A percentile compares a stretch with the other conserved stretches of the same genome.
Conservation (phyloP, 2,888 invertebrate species). For the Cantharis nigra region DNA sequence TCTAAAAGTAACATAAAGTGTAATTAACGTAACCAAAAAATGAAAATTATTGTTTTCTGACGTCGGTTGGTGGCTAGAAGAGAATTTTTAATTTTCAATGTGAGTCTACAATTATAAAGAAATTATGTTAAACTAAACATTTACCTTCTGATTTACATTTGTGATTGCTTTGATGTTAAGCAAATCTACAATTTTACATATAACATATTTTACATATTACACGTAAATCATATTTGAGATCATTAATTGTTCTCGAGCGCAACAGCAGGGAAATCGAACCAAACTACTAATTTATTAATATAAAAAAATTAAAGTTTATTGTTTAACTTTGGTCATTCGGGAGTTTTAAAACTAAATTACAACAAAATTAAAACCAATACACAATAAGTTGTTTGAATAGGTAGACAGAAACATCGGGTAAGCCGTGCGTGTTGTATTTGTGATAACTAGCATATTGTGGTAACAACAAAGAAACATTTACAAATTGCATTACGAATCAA, state of each 20-base stretch:
- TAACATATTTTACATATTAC: not conserved
- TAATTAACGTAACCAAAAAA: not conserved
- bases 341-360: constrained; percentile 19
- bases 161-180: not conserved
- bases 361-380: constrained; percentile 33
- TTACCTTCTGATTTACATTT: not conserved
- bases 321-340: not conserved
- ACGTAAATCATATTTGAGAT: not conserved
- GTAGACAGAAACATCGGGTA: constrained; percentile 36
- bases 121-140: not conserved
- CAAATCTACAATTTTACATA: not conserved
- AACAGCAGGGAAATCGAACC: too few relatives aligned
- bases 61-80: not conserved
- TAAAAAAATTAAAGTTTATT: not conserved
- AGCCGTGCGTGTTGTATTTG: constrained; percentile 53
- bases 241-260: too few relatives aligned
- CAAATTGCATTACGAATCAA: constrained; percentile 58
- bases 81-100: not conserved
- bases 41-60: not conserved
- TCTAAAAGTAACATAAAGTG: not conserved
- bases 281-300: not conserved
- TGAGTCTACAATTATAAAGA: not conserved
- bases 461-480: constrained; percentile 53
- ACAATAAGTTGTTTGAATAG: constrained; percentile 34
- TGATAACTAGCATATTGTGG: constrained; percentile 53